Conservation (phyloP, 1,140 invertebrate species). For the Trachymyrmex septentrionalis region DNA sequence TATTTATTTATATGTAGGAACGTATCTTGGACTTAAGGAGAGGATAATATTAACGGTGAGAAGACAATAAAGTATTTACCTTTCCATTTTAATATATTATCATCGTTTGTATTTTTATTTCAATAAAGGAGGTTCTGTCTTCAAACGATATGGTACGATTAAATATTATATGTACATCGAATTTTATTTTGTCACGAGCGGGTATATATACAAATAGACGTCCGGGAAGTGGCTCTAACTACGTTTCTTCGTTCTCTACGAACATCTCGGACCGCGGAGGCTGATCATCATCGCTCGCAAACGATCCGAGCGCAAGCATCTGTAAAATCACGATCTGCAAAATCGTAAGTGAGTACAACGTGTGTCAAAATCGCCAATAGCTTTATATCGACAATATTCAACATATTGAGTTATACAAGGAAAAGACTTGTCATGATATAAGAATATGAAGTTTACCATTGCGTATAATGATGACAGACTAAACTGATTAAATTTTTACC, state of each 20-base stretch:
- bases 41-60: conserved; percentile 9
- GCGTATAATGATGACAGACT: too few species aligned
- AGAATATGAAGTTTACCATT: too few species aligned
- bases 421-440: too few species aligned
- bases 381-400: neutral
- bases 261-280: conserved; percentile 38
- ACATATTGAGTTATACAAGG: neutral
- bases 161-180: conserved; percentile 86
- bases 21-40: conserved; percentile 1
- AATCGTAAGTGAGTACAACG: conserved; percentile 5
- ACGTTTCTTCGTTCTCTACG: conserved; percentile 70
- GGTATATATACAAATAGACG: conserved; percentile 86
- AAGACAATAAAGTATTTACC: neutral
- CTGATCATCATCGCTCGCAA: conserved; percentile 40
- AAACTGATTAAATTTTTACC: too few species aligned
- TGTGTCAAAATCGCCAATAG: neutral
- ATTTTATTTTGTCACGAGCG: conserved; percentile 85
- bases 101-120: conserved; percentile 63
- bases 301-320: neutral
- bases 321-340: conserved; percentile 15
- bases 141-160: conserved; percentile 74
- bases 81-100: conserved; percentile 51
- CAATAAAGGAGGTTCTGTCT: conserved; percentile 47
- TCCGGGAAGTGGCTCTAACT: conserved; percentile 74
- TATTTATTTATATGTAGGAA: neutral